phyloP scores from a whole-genome alignment of 2,797 vertebrate genomes.

The Scyliorhinus canicula region DNA sequence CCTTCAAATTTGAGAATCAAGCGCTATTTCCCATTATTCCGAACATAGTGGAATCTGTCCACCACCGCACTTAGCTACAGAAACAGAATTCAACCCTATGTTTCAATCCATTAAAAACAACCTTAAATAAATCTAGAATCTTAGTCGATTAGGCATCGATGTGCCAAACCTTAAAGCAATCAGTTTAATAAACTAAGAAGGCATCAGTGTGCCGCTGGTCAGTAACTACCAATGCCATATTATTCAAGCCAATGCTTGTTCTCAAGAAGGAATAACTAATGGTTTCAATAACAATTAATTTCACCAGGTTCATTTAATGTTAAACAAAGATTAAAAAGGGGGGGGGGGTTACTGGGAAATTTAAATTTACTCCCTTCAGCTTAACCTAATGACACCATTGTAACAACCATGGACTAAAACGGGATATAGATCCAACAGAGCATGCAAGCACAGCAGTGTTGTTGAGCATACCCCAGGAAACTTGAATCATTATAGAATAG shows the following conservation, averaged over 20 bases:
- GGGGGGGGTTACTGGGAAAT: neutral
- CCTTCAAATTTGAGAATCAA: no score
- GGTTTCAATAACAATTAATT: neutral
- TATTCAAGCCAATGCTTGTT: neutral
- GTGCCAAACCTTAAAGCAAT: neutral
- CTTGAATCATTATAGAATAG: neutral
- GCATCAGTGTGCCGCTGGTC: neutral
- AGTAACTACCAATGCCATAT: neutral
- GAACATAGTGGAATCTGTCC: no score
- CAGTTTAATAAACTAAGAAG: neutral
- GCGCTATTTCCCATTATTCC: no score
- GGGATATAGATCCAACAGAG: no score
- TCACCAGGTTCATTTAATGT: neutral
- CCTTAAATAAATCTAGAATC: no score
- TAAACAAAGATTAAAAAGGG: neutral
- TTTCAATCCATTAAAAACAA: no score
- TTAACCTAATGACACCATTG: neutral
- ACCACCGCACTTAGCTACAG: no score
- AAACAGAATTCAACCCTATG: no score
- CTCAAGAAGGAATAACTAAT: neutral
- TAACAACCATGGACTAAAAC: neutral
- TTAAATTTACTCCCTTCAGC: neutral
- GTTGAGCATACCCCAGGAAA: neutral
- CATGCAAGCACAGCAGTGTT: neutral
- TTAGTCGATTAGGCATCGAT: no score